Evolutionary conservation across 2,113 vertebrate genomes (phyloP), one percentile per base, ranked within the genome.

Genomic region (Myotis yumanensis): DNA sequence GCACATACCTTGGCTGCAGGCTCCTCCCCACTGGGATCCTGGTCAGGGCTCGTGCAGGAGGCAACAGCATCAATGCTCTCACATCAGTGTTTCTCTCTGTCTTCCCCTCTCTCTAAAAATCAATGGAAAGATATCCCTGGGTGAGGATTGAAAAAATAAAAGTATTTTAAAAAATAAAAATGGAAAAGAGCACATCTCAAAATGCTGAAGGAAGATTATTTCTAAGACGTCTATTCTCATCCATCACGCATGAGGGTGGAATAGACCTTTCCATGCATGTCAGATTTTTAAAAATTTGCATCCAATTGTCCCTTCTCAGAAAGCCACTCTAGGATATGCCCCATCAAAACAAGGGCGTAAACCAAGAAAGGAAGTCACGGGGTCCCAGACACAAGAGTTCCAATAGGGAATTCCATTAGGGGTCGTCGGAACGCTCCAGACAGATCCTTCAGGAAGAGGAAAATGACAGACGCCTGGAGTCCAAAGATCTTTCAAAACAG

Each of bases 361-460:
- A 72, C 11, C 69, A n/a, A 52, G 35, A 37, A 73, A 2, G 23
- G 62, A 64, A 83, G 81, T 30, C 18, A 1, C 0, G n/a, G 48
- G n/a, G 30, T 51, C 54, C 46, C 7, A 40, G 66, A 73, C 25
- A n/a, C 2, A 17, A 17, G 43, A 15, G 30, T 35, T n/a, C n/a
- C 1, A 16, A 11, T 0, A n/a, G 35, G n/a, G 18, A 9, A 32
- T 5, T 20, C 69, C 23, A 25, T 11, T 3, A 9, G 48, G 81
- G 7, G 28, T 0, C 0, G 23, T 15, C 10, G 23, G 16, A 20
- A 48, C 5, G 28, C 48, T 66, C 37, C 11, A 32, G 28, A 68
- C 28, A 43, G 52, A 10, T 2, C 11, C 7, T 32, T 37, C 12
- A 57, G 48, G 17, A 40, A 25, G 59, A 81, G 32, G 46, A 66